Base-by-base conservation (phyloP, 1,140 invertebrate species). In the Eriosoma lanigerum region DNA sequence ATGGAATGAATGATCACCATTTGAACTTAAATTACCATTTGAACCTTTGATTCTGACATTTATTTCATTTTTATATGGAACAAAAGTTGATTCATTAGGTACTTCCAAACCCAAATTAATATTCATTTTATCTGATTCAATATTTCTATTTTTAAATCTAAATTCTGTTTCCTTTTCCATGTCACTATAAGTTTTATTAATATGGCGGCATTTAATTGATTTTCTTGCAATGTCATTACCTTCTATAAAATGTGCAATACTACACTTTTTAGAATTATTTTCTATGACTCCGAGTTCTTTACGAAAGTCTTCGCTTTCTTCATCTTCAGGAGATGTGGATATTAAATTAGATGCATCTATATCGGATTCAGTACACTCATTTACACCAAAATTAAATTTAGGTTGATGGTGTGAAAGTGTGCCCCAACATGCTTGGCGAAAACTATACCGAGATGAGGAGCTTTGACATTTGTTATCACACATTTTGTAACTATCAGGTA, bases 171-270 rank as follows among this genome's bases (percentile, higher is more conserved):
- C 75, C 12, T 21, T 24, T 66, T 81, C 81, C 72, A 81, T 66
- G 6, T 81, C 81, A 32, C 73, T 75, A 44, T 76, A 78, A 17
- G 81, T 76, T 56, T 73, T 81, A 54, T 81, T 81, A 44, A 73
- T 73, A 26, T 86, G 84, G 64, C 85, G 85, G 81, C 86, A 87
- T 80, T 86, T 86, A 62, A 84, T 84, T 5, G 92, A 93, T 84
- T 89, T 89, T 68, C 91, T 89, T 1, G 91, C 92, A 81, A 93
- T 94, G 84, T 94, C 93, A 84, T 89, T 93, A 32, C 81, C 68
- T 15, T 72, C 82, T 17, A 84, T 83, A 32, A 83, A 81, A 72
- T 83, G 82, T 19, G 82, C 82, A 15, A 81, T 70, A 62, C 82
- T 83, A 62, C 81, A 82, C 46, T 50, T 72, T 15, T 81, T 81